phyloP scores from a whole-genome alignment of 2,888 invertebrate species.

The Agrochola macilenta region DNA sequence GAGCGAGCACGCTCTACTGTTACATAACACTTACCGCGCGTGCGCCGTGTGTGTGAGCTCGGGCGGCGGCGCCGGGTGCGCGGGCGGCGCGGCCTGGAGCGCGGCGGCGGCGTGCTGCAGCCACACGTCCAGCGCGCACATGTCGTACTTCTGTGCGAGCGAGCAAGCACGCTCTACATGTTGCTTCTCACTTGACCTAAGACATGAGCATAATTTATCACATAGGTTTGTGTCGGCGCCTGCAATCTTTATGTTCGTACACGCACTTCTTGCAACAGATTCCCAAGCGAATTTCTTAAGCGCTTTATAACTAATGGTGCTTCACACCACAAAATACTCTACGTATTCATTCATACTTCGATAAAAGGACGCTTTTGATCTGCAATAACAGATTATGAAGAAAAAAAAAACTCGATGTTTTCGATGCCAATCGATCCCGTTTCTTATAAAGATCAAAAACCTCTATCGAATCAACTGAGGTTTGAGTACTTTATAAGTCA shows the following conservation, averaged over 20 bases:
- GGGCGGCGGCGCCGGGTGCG: conserved; percentile 17
- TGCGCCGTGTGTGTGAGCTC: not conserved
- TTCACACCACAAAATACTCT: too few relatives aligned
- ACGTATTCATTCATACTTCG: not conserved
- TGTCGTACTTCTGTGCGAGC: conserved; percentile 76
- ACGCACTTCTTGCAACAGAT: not conserved
- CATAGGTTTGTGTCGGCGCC: not conserved
- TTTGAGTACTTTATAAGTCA: too few relatives aligned
- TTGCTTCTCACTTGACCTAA: conserved; percentile 72
- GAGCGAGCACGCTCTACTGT: not conserved
- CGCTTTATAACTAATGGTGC: not conserved
- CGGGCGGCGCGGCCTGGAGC: conserved; percentile 34
- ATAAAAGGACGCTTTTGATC: not conserved
- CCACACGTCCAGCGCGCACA: conserved; percentile 81
- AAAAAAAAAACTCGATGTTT: too few relatives aligned
- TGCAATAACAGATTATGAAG: too few relatives aligned
- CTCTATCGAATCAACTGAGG: too few relatives aligned
- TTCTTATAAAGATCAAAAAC: too few relatives aligned
- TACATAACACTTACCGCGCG: not conserved
- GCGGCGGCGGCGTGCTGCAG: conserved; percentile 78
- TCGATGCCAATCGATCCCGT: too few relatives aligned
- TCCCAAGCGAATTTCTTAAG: not conserved
- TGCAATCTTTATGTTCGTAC: not conserved
- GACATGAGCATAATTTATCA: not conserved
- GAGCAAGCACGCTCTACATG: conserved; percentile 74